phyloP scores from a whole-genome alignment of 92 coral and sea anemone genomes.

The Chrysogorgia sp. region DNA sequence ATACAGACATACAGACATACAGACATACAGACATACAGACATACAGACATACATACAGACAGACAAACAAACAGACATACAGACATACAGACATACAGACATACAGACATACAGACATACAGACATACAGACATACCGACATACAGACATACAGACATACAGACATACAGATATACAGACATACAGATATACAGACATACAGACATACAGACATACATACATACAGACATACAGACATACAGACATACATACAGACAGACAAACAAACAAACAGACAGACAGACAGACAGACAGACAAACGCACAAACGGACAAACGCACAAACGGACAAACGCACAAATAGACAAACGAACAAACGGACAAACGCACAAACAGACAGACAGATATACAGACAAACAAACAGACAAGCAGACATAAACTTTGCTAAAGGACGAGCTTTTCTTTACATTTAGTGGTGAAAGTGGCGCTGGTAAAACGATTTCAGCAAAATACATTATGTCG shows the following conservation, averaged over 20 bases:
- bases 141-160: background rate
- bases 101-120: background rate
- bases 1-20: background rate
- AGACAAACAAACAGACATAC: background rate
- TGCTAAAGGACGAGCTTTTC: too few species aligned
- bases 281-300: background rate
- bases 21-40: background rate
- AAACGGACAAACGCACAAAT: too few species aligned
- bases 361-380: background rate
- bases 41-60: background rate
- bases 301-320: background rate
- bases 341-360: too few species aligned
- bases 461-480: constrained; percentile 94
- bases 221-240: background rate
- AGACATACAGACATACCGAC: background rate
- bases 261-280: background rate
- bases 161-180: too few species aligned
- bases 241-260: background rate
- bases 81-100: background rate
- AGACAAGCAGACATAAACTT: background rate
- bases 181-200: too few species aligned
- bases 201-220: background rate
- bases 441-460: constrained; percentile 76
- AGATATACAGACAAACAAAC: background rate
- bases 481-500: constrained; percentile 89